Evolutionary conservation across 2,888 invertebrate species (phyloP), one percentile per base, ranked within the genome.

Genomic region (Eilema sororculum): DNA sequence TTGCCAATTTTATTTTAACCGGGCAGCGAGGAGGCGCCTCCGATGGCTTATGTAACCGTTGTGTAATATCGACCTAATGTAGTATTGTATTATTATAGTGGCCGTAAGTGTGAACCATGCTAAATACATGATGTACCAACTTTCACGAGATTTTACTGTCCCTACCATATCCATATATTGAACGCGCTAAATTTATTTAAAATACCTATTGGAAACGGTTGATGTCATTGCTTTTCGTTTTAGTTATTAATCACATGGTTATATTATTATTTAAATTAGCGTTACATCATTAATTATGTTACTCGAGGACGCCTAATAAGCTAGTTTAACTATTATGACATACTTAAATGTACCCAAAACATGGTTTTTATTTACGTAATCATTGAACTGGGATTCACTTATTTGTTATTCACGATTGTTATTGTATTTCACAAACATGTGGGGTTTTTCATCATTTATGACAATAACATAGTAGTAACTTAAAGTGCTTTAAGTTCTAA

Each of bases 91-190:
- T 89, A 88, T 88, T 74, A 81, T 73, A 82, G 83, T 87, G 89
- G 84, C 83, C 69, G 73, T 83, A 86, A 82, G 90, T 90, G 92
- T 87, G 85, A 91, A 92, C 79, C 86, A 89, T 85, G 89, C 90
- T 93, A 93, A 92, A 83, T 86, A 85, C 83, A 81, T 83, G 77
- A 85, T 87, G 87, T 73, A 78, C 79, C 59, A 33, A 69, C 92
- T 92, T 93, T 93, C 93, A 83, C 89, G 71, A 79, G 72, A 77
- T 78, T 88, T 86, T 88, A 83, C 87, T 77, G 74, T 77, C 74
- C 78, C 77, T 71, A 66, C 76, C 84, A 83, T 84, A 81, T 22
- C 58, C 20, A 20, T 80, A 81, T 78, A 80, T 83, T 10, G 41
- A 25, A 73, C 62, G 57, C 12, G 63, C 57, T 56, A 69, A 33